Evolutionary conservation across 2,888 invertebrate species (phyloP), one percentile per base, ranked within the genome.

Genomic region (Temnothorax rugatulus): DNA sequence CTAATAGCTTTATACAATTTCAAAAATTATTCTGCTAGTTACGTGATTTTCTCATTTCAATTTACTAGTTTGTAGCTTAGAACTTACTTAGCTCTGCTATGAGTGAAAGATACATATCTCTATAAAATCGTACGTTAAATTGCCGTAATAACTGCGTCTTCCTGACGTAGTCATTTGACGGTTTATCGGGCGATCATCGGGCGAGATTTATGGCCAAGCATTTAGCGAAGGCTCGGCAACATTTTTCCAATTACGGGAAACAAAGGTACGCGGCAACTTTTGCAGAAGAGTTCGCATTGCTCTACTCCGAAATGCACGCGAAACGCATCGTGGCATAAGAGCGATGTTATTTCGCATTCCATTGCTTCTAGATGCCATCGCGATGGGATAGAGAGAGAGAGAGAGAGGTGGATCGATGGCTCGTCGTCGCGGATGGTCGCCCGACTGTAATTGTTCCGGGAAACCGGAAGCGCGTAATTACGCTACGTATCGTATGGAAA

Each of bases 391-490:
- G 18, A 59, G 25, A 52, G n/a, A n/a, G 38, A 68, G 38, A 63
- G n/a, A n/a, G 38, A 38, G 63, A 61, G 47, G 34, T 63, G 66
- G 54, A 86, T 89, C 86, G 89, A 87, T 84, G 75, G 52, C 54
- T 83, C 77, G 75, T 61, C 44, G 89, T 84, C 68, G 61, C 66
- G 84, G 83, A 66, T 76, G 89, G 82, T 64, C 71, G 85, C 74
- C 13, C 71, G 81, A 68, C 59, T 44, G 66, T 84, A 86, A 85
- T 89, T 84, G 86, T 85, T 82, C 81, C 66, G 64, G 38, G 57
- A 83, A 79, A 79, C 82, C 89, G 89, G 89, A 89, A 89, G 61
- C 54, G 41, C n/a, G 82, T 82, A 85, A 89, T 89, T 85, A 83
- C 81, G 18, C 57, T 52, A 77, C 47, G 76, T 61, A 71, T 64